phyloP scores from a whole-genome alignment of 2,113 vertebrate genomes.

The Caranx ignobilis region DNA sequence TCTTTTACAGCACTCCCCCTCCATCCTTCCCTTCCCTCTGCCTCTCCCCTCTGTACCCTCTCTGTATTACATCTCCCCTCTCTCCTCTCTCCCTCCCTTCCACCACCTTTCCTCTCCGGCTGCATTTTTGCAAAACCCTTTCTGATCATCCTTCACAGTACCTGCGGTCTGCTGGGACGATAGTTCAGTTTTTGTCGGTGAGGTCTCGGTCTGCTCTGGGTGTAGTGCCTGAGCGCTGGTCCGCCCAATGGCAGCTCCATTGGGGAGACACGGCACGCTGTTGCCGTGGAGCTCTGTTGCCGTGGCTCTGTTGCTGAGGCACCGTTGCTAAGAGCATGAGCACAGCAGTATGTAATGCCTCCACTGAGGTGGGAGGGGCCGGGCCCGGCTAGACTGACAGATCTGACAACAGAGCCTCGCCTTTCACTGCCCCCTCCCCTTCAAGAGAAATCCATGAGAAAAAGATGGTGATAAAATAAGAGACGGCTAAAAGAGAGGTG shows the following conservation, averaged over 20 bases:
- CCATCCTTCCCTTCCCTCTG: slow-evolving; percentile 78
- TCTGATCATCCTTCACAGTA: slow-evolving; percentile 61
- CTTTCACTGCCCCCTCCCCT: slow-evolving; percentile 73
- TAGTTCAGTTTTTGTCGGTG: slow-evolving; percentile 83
- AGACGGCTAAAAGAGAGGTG: slow-evolving; percentile 23
- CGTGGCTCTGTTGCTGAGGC: slow-evolving; percentile 81
- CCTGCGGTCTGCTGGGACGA: slow-evolving; percentile 81
- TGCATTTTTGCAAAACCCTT: slow-evolving; percentile 57
- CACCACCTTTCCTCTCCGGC: slow-evolving; percentile 56
- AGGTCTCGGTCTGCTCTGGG: slow-evolving; percentile 83
- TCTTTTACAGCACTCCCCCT: slow-evolving; percentile 73
- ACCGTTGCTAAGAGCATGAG: slow-evolving; percentile 82
- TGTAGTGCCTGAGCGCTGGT: slow-evolving; percentile 83
- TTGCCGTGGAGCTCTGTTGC: slow-evolving; percentile 81
- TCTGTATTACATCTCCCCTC: slow-evolving; percentile 57
- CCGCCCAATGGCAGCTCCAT: slow-evolving; percentile 85
- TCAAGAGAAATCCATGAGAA: slow-evolving; percentile 59
- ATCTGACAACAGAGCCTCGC: slow-evolving; percentile 81
- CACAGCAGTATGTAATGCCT: slow-evolving; percentile 83
- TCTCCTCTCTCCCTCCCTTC: slow-evolving; percentile 68
- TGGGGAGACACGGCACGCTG: slow-evolving; percentile 83
- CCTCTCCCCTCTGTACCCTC: slow-evolving; percentile 76
- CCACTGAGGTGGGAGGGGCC: slow-evolving; percentile 76
- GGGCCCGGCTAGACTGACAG: slow-evolving; percentile 76
- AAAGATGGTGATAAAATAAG: slow-evolving; percentile 66